Base-by-base conservation (phyloP, 2,797 vertebrate species). In the Anguilla pacifica region DNA sequence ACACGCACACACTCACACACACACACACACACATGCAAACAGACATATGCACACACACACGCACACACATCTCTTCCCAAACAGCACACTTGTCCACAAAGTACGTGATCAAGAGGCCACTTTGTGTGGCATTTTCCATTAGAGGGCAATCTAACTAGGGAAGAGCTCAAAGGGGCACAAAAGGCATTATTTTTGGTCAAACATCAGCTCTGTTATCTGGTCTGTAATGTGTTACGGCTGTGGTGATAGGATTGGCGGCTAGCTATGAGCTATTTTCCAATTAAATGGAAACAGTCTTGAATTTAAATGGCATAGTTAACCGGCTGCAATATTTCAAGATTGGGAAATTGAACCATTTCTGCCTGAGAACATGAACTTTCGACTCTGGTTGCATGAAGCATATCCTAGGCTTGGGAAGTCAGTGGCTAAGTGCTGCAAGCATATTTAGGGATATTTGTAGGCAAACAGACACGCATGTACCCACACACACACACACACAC, bases 261-360 rank as follows among this genome's bases (percentile, higher is more conserved):
- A 46, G 39, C 39, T 79, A 39, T 46, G 31, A 19, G 74, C 35
- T 79, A 79, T 79, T 79, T 79, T 79, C 39, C 39, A 46, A 79
- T 79, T 43, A 39, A 79, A 46, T 43, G 3, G 6, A n/a, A 79
- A 43, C 35, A 79, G 39, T 79, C 19, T 79, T 79, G 74, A 79
- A 79, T 79, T 79, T 79, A 79, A 79, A 79, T 79, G 35, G 74
- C 10, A 79, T 79, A 43, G 35, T 79, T 79, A 46, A 79, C 74
- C 19, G 35, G 35, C 31, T 79, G 35, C 74, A 43, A 22, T 79
- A 43, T 79, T 79, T 19, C 17, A 79, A 46, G 39, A 46, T 46
- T 6, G 39, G 39, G 31, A 79, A 79, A 79, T 79, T 79, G 39
- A 39, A 79, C 35, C 17, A 46, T 43, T 79, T 17, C 46, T 7